These are phyloP conservation scores for Drosophila leontia DNA, from an alignment of 1,140 invertebrate species.

Conservation along the genomic window DNA sequence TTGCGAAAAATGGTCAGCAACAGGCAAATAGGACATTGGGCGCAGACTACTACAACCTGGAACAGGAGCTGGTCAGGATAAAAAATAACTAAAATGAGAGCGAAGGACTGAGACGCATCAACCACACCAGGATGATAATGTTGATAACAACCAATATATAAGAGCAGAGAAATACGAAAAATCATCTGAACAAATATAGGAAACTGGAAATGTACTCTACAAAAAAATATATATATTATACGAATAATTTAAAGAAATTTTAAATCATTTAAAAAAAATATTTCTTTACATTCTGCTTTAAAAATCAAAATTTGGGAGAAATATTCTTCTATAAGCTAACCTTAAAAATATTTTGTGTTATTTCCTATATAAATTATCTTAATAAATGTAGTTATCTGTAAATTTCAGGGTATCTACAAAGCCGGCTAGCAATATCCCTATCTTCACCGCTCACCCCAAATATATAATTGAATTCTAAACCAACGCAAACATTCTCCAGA, in stretches of 20 bases:
- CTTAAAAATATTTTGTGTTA: no score
- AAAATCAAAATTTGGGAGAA: no score
- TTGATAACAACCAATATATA: conserved; percentile 48
- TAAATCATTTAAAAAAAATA: neutral
- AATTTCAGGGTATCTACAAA: conserved; percentile 4
- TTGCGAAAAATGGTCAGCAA: conserved; percentile 71
- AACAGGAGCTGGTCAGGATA: conserved; percentile 1
- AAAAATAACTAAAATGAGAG: neutral
- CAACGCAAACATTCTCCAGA: conserved; percentile 69
- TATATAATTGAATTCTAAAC: conserved; percentile 81
- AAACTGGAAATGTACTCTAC: neutral
- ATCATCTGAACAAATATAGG: neutral
- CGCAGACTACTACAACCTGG: conserved; percentile 5
- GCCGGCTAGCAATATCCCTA: neutral
- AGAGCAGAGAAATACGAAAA: conserved; percentile 1
- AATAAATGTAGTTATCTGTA: no score
- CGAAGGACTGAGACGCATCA: conserved; percentile 1
- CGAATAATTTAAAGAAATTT: neutral
- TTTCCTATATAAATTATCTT: no score
- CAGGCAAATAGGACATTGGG: conserved; percentile 39
- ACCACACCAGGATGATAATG: conserved; percentile 43
- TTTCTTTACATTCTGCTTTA: neutral
- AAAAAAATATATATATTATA: neutral
- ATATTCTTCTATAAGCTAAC: no score
- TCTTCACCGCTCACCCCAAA: conserved; percentile 32